Conservation (phyloP, 2,113 vertebrate genomes). For the Cyanoliseus patagonus region DNA sequence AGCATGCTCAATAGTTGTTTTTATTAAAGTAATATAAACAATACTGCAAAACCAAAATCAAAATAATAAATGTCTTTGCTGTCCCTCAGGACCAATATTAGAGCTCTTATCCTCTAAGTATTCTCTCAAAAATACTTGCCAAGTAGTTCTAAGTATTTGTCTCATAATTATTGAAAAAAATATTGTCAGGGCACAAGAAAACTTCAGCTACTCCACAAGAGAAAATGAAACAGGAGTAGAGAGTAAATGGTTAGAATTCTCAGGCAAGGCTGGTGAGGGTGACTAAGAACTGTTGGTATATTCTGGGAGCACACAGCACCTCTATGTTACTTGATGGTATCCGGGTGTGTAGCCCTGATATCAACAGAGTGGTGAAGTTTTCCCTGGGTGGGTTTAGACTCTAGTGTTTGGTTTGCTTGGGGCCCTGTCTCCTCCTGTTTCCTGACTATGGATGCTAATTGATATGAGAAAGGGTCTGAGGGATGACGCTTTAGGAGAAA, state of each 20-base stretch:
- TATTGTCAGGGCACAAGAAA: not conserved
- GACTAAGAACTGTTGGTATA: not conserved
- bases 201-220: rapidly evolving
- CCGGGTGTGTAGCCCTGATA: not conserved
- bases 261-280: not conserved
- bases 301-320: rapidly evolving
- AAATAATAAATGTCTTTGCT: not conserved
- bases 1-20: not conserved
- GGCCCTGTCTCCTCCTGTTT: not conserved
- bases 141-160: not conserved
- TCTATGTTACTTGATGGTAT: rapidly evolving
- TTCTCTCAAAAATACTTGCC: not conserved
- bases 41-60: not conserved
- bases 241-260: not conserved
- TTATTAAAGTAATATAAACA: not conserved
- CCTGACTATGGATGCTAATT: rapidly evolving
- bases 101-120: not conserved
- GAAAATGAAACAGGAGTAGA: not conserved
- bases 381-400: not conserved
- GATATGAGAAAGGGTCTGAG: not conserved
- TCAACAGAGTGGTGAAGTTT: not conserved
- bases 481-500: not conserved
- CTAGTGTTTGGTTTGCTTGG: not conserved
- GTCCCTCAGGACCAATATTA: not conserved
- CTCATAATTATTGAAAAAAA: not conserved